Evolutionary conservation across 2,888 invertebrate species (phyloP), one percentile per base, ranked within the genome.

Genomic region (Leucophenga maculata): DNA sequence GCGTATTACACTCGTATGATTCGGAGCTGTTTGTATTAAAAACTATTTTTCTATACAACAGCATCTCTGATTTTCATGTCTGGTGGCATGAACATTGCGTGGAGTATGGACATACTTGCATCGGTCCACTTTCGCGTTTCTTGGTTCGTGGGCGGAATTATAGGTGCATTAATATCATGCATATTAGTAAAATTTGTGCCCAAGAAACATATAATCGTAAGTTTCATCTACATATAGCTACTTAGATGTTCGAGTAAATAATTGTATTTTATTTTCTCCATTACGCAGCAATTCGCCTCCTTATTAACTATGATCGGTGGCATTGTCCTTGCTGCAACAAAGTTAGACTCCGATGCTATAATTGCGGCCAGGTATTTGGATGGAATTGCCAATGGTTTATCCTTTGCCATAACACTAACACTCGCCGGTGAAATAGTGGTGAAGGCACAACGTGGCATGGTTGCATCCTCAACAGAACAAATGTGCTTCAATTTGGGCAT

Each of bases 301-400:
- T 1, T 77, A 0, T 57, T 88, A 31, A 82, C 87, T 0, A 13
- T 77, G 0, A 44, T 87, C 1, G 79, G 78, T 0, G 88, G 87
- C 3, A 70, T 86, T 39, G 9, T 86, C 0, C 73, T 79, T 14
- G 64, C 77, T 0, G 20, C 74, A 8, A 76, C 78, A 1, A 3
- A 55, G 0, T 57, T 44, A 0, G 75, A 76, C 18, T 0, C 55
- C 0, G 20, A 60, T 0, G 78, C 75, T 3, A 20, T 77, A 2
- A 68, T 81, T 1, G 75, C 78, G 0, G 74, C 76, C 13, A 78
- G 86, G 11, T 87, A 87, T 32, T 50, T 87, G 3, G 83, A 88
- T 69, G 87, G 87, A 1, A 77, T 82, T 9, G 88, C 78, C 16
- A 82, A 86, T 67, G 87, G 87, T 3, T 60, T 87, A 44, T 72